Conservation (phyloP, 2,888 invertebrate species). For the Tuta absoluta region DNA sequence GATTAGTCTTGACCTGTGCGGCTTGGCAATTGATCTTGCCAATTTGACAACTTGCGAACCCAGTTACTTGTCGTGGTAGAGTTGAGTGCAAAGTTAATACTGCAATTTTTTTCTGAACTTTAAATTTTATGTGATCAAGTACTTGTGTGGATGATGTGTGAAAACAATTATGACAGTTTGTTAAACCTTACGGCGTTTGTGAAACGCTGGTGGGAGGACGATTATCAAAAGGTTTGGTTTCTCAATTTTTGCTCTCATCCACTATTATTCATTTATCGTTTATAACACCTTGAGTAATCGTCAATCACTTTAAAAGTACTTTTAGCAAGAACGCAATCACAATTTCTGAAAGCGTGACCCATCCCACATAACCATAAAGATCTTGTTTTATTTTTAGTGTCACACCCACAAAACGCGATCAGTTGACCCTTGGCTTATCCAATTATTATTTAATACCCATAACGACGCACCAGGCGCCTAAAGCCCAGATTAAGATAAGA, state of each 20-base stretch:
- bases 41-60: not conserved
- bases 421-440: slow-evolving; percentile 72
- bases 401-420: slow-evolving; percentile 49
- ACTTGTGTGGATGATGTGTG: slow-evolving; percentile 41
- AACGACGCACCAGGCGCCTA: slow-evolving; percentile 64
- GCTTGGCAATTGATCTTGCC: slow-evolving; percentile 40
- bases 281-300: too few species aligned
- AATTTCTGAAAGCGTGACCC: not conserved
- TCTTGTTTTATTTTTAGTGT: slow-evolving; percentile 27
- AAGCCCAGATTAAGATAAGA: slow-evolving; percentile 74
- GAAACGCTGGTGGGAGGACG: slow-evolving; percentile 71
- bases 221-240: slow-evolving; percentile 57
- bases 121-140: too few species aligned
- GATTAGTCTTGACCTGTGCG: slow-evolving; percentile 49
- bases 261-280: too few species aligned
- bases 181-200: slow-evolving; percentile 60
- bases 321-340: slow-evolving; percentile 1
- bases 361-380: slow-evolving; percentile 16
- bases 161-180: slow-evolving; percentile 51
- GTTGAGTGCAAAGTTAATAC: not conserved
- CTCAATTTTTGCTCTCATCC: too few species aligned
- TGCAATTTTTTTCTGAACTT: not conserved
- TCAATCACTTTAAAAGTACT: not conserved
- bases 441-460: slow-evolving; percentile 76
- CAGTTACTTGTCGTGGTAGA: not conserved